phyloP scores from a whole-genome alignment of 2,113 vertebrate genomes.

The Lasiurus borealis region DNA sequence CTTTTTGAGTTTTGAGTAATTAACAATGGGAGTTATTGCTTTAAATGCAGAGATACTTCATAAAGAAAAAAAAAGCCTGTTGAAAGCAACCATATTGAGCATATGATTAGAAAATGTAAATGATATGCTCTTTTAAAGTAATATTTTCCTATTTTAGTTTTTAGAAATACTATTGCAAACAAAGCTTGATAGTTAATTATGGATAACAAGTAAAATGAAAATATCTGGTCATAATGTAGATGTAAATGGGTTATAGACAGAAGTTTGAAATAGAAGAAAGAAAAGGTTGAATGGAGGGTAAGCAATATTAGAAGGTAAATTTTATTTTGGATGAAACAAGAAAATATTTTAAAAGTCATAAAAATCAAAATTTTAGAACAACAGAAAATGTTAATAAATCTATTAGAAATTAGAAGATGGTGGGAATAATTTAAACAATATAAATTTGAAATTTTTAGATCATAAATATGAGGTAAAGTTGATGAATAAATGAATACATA shows the following conservation, averaged over 20 bases:
- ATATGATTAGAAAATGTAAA: constrained; percentile 26
- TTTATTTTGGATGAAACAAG: not conserved
- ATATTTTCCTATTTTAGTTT: not conserved
- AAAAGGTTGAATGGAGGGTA: not conserved
- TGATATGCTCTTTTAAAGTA: not conserved
- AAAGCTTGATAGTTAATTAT: not conserved
- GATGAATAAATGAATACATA: not conserved
- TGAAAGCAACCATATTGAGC: not conserved
- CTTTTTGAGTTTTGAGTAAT: not conserved
- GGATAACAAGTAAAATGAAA: not conserved
- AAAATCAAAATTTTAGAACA: not conserved
- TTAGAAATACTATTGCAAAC: not conserved
- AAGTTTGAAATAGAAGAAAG: constrained; percentile 9
- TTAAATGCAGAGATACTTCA: not conserved
- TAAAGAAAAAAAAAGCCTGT: not conserved
- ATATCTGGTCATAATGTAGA: not conserved
- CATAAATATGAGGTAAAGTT: not conserved
- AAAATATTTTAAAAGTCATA: not conserved
- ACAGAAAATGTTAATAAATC: not conserved
- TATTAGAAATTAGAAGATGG: not conserved
- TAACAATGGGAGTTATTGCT: not conserved
- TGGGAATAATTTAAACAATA: not conserved
- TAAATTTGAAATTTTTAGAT: not conserved
- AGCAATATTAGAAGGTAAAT: not conserved
- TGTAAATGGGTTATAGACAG: not conserved